Base-by-base conservation (phyloP, 2,797 vertebrate genomes). In the Molossus molossus region DNA sequence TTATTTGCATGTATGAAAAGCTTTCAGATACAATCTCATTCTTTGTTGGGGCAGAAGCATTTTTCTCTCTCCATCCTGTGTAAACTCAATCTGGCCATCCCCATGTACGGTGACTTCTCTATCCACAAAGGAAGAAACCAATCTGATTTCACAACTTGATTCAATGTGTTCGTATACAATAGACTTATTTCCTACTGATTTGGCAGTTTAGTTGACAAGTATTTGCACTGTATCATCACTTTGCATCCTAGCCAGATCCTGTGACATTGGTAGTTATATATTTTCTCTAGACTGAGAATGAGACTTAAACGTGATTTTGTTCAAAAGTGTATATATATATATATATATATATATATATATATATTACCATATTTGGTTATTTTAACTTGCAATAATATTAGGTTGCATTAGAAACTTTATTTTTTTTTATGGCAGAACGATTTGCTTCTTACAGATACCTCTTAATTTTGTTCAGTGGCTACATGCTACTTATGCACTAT, bases 381-480 rank as follows among this genome's bases (percentile, higher is more conserved):
- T 92, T 91, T 88, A 40, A 65, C 58, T 90, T 37, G 0, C 18
- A 23, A 64, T 55, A 9, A 55, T 79, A 29, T 20, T 65, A 9
- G 2, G 12, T 86, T 92, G 91, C 37, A 62, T 69, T 67, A 37
- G 62, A 85, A 88, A 10, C 21, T 88, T 76, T 45, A 62, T 65
- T 45, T 69, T 18, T 62, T 53, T 3, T 83, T 69, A 17, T 33
- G 25, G 70, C 27, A 67, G n/a, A 84, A 82, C 4, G 72, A 33
- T 86, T 92, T 84, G 0, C 3, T 62, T 96, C 65, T 62, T 95
- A 79, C 45, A 37, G 40, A 89, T 55, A 9, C 0, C 37, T 97
- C 70, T 55, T 73, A 80, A 82, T 94, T 5, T 3, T 94, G 11
- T 11, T 97, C 53, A 96, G 50, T 91, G 85, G 33, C 81, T 96